Conservation (phyloP, 2,888 invertebrate genomes). For the Carabus problematicus region DNA sequence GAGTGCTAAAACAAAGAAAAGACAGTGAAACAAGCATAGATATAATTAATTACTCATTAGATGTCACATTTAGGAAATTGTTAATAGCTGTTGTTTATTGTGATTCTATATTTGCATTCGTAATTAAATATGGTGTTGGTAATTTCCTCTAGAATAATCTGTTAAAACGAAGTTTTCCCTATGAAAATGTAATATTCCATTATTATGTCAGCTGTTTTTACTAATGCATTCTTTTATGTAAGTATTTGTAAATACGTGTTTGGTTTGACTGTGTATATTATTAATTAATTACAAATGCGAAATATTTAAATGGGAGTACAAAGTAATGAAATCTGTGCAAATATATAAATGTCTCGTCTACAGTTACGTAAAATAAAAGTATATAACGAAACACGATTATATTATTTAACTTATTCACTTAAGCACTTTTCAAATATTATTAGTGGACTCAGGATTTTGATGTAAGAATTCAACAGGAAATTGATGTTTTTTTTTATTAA, state of each 20-base stretch:
- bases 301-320: no score
- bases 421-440: no score
- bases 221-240: no score
- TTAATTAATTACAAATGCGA: no score
- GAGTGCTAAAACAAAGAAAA: conserved; percentile 52
- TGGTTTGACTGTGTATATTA: no score
- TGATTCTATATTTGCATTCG: not conserved
- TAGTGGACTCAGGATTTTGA: no score
- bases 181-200: no score
- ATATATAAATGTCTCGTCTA: no score
- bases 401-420: not conserved
- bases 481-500: conserved; percentile 34
- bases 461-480: conserved; percentile 6
- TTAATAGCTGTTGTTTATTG: not conserved
- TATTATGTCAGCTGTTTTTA: no score
- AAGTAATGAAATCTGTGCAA: no score
- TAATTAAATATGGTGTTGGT: not conserved
- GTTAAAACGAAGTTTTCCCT: no score
- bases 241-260: no score
- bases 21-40: conserved; percentile 45
- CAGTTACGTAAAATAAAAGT: not conserved
- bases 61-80: conserved; percentile 10
- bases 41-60: not conserved
- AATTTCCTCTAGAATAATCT: not conserved
- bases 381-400: not conserved